Base-by-base conservation (phyloP, 2,797 vertebrate genomes). In the Monodelphis domestica region DNA sequence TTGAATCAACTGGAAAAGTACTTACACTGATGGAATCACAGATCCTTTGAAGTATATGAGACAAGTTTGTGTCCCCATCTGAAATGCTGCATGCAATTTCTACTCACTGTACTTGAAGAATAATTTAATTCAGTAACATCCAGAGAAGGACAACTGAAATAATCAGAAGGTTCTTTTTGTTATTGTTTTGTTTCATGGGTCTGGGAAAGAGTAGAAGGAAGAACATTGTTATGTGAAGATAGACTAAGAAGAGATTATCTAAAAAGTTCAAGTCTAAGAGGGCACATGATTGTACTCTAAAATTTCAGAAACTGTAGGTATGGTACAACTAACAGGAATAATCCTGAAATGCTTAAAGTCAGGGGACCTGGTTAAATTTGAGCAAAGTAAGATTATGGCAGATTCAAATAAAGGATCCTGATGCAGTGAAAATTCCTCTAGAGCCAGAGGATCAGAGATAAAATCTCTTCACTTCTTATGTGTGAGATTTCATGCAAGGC, bases 381-480 rank as follows among this genome's bases (percentile, higher is more conserved):
- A 78, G 38, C 21, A 78, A 78, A 78, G 38, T 45, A 45, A 78
- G 21, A 45, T 78, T 78, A 26, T 78, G 38, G 21, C 38, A 45
- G 70, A 78, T 93, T 57, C 17, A 93, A 89, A 57, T 91, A 89
- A 55, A 91, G 90, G 14, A 9, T 70, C 28, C 30, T 87, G 17
- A 45, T 45, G 38, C 12, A 10, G 9, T 45, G 38, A 45, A 45
- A 45, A 78, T 92, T 91, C n/a, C 56, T 92, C 91, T 89, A 38
- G 87, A 87, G 28, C 93, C 50, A 53, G 12, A 52, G 30, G 95
- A 91, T 53, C 57, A 63, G 52, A 53, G 10, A 90, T 91, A 10
- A 6, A 26, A 89, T 92, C 90, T 95, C 9, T 55, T 89, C 24
- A 59, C 14, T 89, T 90, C 53, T 11, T 53, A 93, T 57, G 88